Base-by-base conservation (phyloP, 2,888 invertebrate species). In the Dyspetes luteomarginatus region DNA sequence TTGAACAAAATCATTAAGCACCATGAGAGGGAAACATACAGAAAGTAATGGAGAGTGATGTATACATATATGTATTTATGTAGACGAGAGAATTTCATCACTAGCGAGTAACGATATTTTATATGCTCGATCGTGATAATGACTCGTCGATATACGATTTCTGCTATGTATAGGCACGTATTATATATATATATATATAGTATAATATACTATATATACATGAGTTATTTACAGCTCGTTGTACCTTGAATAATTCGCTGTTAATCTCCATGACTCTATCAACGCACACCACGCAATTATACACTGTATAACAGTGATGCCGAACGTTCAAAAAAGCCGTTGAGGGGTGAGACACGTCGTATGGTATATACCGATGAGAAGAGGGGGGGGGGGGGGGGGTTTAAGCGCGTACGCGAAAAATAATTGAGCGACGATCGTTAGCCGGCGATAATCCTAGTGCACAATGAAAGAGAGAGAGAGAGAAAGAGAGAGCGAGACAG, bases 401-500 rank as follows among this genome's bases (percentile, higher is more conserved):
- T 65, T 74, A 73, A 81, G 77, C 81, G 76, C 50, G 73, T 81
- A 65, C 64, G 73, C 56, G 81, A 81, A 77, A 81, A 81, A 81
- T 81, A 81, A 81, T 81, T 81, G 81, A 81, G 77, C 81, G 81
- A 77, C 81, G 77, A 81, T 81, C 81, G 81, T 83, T 79, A 72
- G 82, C 78, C 82, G 77, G 65, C 82, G 85, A 86, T 88, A 87
- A 88, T 87, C 86, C 87, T 64, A 82, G 82, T 81, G 77, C 68
- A 64, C 15, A 58, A 43, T 19, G 73, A 22, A 45, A 56, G 50
- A 17, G 60, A 52, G 56, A 79, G 74, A 74, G 58, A 68, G 26
- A 12, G 58, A n/a, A 26, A 9, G 58, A 36, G 50, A 17, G 60
- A 19, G 41, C 36, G 24, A 30, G 22, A 52, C 22, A 5, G 56